Base-by-base conservation (phyloP, 2,113 vertebrate genomes). In the Colaptes auratus region DNA sequence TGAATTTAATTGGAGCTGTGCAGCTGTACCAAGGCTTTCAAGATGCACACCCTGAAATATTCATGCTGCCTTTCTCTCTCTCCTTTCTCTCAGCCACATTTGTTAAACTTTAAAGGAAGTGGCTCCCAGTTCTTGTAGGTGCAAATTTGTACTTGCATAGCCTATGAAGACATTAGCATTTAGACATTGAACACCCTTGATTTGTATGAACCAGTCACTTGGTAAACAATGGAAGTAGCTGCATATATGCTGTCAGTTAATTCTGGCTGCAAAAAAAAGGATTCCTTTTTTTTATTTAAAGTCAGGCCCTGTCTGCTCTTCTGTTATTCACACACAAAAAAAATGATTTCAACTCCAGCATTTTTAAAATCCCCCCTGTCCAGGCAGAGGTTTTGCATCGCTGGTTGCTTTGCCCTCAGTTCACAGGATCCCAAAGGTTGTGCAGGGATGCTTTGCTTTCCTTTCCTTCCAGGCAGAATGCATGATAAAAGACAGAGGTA, bases 111-210 rank as follows among this genome's bases (percentile, higher is more conserved):
- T 95, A 91, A 92, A 92, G 30, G 72, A 91, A 84, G 80, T 35
- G 58, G 33, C 65, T 93, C 92, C 69, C 73, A 61, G 61, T 88
- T 83, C 77, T 86, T 86, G 66, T 95, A 55, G 91, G 93, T 90
- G 85, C 58, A 95, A 90, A 95, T 92, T 66, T 89, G 61, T 86
- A 58, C 79, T 86, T 91, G 72, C 75, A 91, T 71, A 90, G 69
- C 50, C 69, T 89, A 42, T 90, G 88, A 91, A 94, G 91, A 44
- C 48, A 90, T 94, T 95, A 91, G 79, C 93, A 95, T 95, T 95
- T 94, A 91, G 88, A 86, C 79, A 69, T 36, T 46, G 82, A 94
- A 53, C 76, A 90, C 31, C 58, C 79, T 86, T 69, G 88, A 94
- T 95, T 91, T 90, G 88, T 81, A 92, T 94, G 95, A 89, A 77